phyloP scores from a whole-genome alignment of 1,140 invertebrate genomes.

The Drosophila melanogaster region DNA sequence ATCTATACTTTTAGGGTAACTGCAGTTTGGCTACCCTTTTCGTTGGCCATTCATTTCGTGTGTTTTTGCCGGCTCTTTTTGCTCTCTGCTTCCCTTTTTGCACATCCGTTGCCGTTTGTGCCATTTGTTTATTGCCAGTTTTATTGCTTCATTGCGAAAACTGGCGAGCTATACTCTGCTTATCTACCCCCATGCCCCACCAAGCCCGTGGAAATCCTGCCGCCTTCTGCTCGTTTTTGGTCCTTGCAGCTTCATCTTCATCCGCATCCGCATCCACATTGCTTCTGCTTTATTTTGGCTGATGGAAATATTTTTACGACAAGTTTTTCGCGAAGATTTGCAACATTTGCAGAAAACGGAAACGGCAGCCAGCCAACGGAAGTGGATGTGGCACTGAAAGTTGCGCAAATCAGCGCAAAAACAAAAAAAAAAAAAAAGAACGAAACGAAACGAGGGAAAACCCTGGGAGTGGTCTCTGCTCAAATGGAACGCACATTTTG shows the following conservation, averaged over 20 bases:
- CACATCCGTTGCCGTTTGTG: conserved; percentile 59
- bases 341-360: conserved; percentile 75
- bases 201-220: background rate
- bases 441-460: background rate
- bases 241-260: conserved; percentile 22
- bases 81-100: conserved; percentile 22
- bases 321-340: conserved; percentile 81
- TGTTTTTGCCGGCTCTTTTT: conserved; percentile 11
- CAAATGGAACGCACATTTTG: conserved; percentile 69
- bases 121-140: conserved; percentile 80
- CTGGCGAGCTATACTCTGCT: conserved; percentile 27
- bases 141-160: conserved; percentile 73
- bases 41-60: conserved; percentile 21
- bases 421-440: background rate
- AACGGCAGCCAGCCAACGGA: conserved; percentile 17
- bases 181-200: conserved; percentile 26
- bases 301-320: conserved; percentile 83
- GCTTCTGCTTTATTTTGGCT: conserved; percentile 54
- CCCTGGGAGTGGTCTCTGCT: background rate
- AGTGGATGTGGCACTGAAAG: conserved; percentile 41
- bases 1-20: conserved; percentile 15
- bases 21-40: conserved; percentile 13
- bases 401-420: conserved; percentile 70
- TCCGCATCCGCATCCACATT: conserved; percentile 46
- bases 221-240: conserved; percentile 2